A percentile compares a stretch with the other conserved stretches of the same genome.
phyloP scores from a whole-genome alignment of 1,140 invertebrate species.

The Phthorimaea operculella region DNA sequence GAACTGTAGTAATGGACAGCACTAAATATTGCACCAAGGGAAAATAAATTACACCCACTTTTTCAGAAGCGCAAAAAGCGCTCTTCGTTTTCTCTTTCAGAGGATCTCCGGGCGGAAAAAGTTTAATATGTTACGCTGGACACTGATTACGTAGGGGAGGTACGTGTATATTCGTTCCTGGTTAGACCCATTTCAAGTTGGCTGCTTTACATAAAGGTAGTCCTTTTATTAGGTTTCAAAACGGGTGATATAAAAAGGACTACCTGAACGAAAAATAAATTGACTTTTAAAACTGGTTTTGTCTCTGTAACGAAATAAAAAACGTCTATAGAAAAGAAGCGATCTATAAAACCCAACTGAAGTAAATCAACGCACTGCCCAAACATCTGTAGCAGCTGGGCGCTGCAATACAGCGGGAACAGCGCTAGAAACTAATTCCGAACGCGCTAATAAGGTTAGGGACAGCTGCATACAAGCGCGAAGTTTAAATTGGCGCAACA shows the following conservation, averaged over 20 bases:
- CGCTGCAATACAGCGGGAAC: neutral
- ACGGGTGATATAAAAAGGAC: too few species aligned
- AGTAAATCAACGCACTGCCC: too few species aligned
- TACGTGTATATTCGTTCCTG: neutral
- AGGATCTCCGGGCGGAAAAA: conserved; percentile 44
- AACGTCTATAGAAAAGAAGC: too few species aligned
- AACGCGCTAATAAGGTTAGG: conserved; percentile 32
- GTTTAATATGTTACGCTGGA: conserved; percentile 56
- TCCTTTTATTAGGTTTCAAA: too few species aligned
- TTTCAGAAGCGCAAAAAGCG: conserved; percentile 61
- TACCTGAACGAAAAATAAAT: too few species aligned
- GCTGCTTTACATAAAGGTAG: too few species aligned
- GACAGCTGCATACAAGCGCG: conserved; percentile 33
- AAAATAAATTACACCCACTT: conserved; percentile 64
- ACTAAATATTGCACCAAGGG: conserved; percentile 65
- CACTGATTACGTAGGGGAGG: conserved; percentile 40
- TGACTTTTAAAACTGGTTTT: too few species aligned
- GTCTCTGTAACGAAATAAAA: too few species aligned
- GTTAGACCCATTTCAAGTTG: neutral
- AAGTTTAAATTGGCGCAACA: conserved; percentile 38
- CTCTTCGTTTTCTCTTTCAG: conserved; percentile 56
- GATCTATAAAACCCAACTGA: too few species aligned
- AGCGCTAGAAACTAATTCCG: conserved; percentile 14
- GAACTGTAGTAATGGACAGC: conserved; percentile 65
- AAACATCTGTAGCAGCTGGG: neutral